phyloP scores from a whole-genome alignment of 1,140 invertebrate species.

The Zaprionus gabonicus region DNA sequence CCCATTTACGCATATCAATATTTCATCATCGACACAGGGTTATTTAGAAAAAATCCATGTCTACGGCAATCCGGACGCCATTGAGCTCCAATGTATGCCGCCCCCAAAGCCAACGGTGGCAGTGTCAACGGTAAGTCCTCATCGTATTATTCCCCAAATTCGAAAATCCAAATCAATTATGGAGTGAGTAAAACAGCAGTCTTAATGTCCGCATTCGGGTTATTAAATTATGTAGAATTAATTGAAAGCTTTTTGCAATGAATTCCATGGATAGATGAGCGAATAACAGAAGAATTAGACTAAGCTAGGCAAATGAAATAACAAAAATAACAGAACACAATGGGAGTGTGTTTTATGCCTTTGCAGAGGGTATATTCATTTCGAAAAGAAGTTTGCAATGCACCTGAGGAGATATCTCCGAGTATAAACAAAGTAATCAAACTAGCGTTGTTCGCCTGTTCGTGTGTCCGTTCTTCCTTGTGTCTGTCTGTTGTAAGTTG shows the following conservation, averaged over 20 bases:
- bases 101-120: constrained; percentile 58
- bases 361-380: too few species aligned
- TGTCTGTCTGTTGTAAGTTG: too few species aligned
- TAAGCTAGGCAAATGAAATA: background rate
- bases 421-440: too few species aligned
- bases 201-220: background rate
- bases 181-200: background rate
- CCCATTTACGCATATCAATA: constrained; percentile 37
- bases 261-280: background rate
- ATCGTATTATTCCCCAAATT: constrained; percentile 19
- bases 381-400: too few species aligned
- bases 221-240: constrained; percentile 1
- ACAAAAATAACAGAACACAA: background rate
- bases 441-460: too few species aligned
- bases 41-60: constrained; percentile 79
- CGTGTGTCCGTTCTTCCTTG: too few species aligned
- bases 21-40: constrained; percentile 59
- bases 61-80: constrained; percentile 75
- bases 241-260: background rate
- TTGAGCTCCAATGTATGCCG: constrained; percentile 64
- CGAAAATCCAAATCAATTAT: constrained; percentile 27
- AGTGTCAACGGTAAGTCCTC: constrained; percentile 70
- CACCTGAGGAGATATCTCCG: too few species aligned
- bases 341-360: background rate
- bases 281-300: background rate